A percentile compares a stretch with the other conserved stretches of the same genome.
Conservation (phyloP, 2,888 invertebrate genomes). For the Limnephilus auricula region DNA sequence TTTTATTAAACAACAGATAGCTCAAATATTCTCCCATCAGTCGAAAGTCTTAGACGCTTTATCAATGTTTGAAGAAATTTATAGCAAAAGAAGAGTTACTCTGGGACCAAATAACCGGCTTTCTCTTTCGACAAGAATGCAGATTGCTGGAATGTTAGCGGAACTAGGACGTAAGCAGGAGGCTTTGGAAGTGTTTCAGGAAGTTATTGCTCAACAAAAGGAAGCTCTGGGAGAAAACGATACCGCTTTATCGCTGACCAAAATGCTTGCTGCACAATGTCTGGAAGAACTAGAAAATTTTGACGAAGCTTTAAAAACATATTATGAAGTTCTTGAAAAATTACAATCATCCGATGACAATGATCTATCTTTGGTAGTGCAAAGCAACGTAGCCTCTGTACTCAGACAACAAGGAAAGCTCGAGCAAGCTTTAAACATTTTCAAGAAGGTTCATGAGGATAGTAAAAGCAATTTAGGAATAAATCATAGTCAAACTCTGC, state of each 20-base stretch:
- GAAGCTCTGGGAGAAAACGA: not conserved
- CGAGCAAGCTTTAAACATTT: not conserved
- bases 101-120: not conserved
- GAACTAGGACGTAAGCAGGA: not conserved
- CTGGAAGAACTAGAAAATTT: not conserved
- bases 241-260: not conserved
- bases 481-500: not conserved
- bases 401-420: not conserved
- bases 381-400: not conserved
- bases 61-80: constrained; percentile 3
- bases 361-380: not conserved
- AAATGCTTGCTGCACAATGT: not conserved
- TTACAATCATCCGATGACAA: not conserved
- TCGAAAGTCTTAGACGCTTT: not conserved
- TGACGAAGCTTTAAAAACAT: not conserved
- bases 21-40: not conserved
- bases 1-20: not conserved
- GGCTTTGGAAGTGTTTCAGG: constrained; percentile 2
- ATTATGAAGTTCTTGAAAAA: not conserved
- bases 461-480: not conserved
- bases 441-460: not conserved
- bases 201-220: not conserved
- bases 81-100: not conserved
- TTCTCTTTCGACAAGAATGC: not conserved
- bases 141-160: not conserved